Evolutionary conservation across 2,797 vertebrate species (phyloP).

Genomic region (Cynodonichthys magdalenae): DNA sequence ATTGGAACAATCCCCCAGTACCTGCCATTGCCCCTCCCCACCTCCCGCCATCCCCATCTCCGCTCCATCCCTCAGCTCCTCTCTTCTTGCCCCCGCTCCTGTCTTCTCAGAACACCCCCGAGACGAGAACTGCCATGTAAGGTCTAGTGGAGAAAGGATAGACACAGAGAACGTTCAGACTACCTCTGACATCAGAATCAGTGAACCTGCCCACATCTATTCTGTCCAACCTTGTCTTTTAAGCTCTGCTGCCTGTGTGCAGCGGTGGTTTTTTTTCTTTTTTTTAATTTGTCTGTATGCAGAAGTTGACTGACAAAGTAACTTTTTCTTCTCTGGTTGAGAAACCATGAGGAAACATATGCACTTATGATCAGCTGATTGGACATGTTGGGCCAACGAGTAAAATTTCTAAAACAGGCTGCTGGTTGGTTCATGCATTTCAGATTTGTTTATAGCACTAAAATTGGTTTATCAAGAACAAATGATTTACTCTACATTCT

Average conservation of each 20-base stretch:
- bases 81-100: slow-evolving; percentile 47
- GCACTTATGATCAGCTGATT: slow-evolving; percentile 19
- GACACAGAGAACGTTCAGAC: slow-evolving; percentile 71
- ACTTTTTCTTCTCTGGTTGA: slow-evolving; percentile 44
- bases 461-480: slow-evolving; percentile 5
- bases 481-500: not conserved
- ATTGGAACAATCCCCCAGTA: slow-evolving; percentile 76
- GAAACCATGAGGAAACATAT: slow-evolving; percentile 26
- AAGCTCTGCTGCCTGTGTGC: slow-evolving; percentile 49
- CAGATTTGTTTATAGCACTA: slow-evolving; percentile 10
- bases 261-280: not conserved
- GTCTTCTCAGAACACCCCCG: slow-evolving; percentile 73
- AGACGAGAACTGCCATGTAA: slow-evolving; percentile 80
- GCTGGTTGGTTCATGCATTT: slow-evolving; percentile 23
- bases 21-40: slow-evolving; percentile 60
- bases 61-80: slow-evolving; percentile 31
- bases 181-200: slow-evolving; percentile 73
- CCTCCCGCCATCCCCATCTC: not conserved
- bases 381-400: slow-evolving; percentile 15
- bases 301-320: slow-evolving; percentile 60
- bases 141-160: slow-evolving; percentile 78
- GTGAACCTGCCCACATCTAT: slow-evolving; percentile 77
- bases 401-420: slow-evolving; percentile 30
- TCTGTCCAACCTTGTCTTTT: slow-evolving; percentile 72
- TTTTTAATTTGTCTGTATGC: slow-evolving; percentile 47